Evolutionary conservation across 1,140 invertebrate species (phyloP).

Genomic region (Neodiprion virginianus): DNA sequence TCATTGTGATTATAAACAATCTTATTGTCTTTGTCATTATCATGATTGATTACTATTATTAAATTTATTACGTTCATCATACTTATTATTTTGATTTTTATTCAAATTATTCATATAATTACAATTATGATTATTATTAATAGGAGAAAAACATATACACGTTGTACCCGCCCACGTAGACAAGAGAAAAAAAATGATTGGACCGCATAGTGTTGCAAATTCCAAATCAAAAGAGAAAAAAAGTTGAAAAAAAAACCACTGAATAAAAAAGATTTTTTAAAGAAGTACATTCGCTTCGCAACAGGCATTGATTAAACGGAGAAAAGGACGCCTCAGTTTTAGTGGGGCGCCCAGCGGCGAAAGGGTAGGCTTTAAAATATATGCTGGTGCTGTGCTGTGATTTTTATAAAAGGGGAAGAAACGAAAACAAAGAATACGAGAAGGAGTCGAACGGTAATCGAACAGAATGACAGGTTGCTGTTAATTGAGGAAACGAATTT

Average conservation of each 20-base stretch:
- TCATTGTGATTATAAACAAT: constrained; percentile 35
- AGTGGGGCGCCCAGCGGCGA: constrained; percentile 45
- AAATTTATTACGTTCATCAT: constrained; percentile 41
- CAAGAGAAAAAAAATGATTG: constrained; percentile 22
- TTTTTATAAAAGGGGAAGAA: constrained; percentile 53
- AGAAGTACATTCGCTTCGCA: neutral
- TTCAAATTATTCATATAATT: constrained; percentile 41
- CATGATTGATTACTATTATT: constrained; percentile 46
- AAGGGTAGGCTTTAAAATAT: constrained; percentile 53
- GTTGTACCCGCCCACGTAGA: constrained; percentile 26
- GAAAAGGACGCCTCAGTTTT: constrained; percentile 48
- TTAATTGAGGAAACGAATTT: constrained; percentile 38
- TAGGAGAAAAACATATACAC: constrained; percentile 29
- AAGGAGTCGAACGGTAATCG: constrained; percentile 24
- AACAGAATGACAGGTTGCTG: constrained; percentile 19
- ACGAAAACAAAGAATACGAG: constrained; percentile 27
- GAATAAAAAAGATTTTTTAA: constrained; percentile 27
- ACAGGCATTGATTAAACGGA: neutral
- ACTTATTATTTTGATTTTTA: constrained; percentile 45
- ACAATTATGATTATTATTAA: constrained; percentile 42
- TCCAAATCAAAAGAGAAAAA: constrained; percentile 45
- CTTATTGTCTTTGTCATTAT: constrained; percentile 29
- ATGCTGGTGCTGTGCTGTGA: constrained; percentile 59
- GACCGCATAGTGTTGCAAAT: constrained; percentile 46
- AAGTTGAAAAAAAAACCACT: constrained; percentile 21